Base-by-base conservation (phyloP, 2,888 invertebrate species). In the Temnothorax ravouxi region DNA sequence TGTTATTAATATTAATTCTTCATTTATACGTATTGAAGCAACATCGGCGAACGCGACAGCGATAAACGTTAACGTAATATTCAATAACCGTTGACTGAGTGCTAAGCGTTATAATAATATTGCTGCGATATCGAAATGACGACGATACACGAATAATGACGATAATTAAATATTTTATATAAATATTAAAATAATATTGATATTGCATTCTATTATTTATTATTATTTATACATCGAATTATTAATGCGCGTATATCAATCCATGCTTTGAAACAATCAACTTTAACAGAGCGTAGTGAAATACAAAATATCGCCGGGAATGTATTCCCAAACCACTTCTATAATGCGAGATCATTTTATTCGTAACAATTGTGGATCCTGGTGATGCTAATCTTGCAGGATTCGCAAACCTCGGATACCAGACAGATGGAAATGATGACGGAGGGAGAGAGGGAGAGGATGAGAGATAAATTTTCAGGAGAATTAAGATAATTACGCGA, bases 401-500 rank as follows among this genome's bases (percentile, higher is more conserved):
- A 75, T 21, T 38, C 25, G 13, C 34, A 44, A 8, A 8, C 13
- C 18, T 64, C 25, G 52, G n/a, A 21, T 52, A 6, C 54, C n/a
- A 21, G 6, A 38, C 25, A 6, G 47, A 29, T 4, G 8, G 41
- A 54, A 21, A 77, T 13, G 72, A 50, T 71, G 25, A 61, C 21
- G 38, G 1, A 13, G 3, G n/a, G 2, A 5, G 29, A 13, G 11
- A 29, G 13, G 13, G 11, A 11, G 25, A 13, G 21, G n/a, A n/a
- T 1, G 52, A 54, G 50, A 18, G 52, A 79, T 79, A 79, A 79
- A 79, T 79, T 38, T 47, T 9, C 38, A 13, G 15, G 54, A 54
- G 71, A 47, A 59, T 72, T 8, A 25, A 80, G 59, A 72, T 80
- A 72, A 80, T 72, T 59, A 50, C 47, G 47, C 25, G 72, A 72